Conservation (phyloP, 2,113 vertebrate genomes). For the Ahaetulla prasina region DNA sequence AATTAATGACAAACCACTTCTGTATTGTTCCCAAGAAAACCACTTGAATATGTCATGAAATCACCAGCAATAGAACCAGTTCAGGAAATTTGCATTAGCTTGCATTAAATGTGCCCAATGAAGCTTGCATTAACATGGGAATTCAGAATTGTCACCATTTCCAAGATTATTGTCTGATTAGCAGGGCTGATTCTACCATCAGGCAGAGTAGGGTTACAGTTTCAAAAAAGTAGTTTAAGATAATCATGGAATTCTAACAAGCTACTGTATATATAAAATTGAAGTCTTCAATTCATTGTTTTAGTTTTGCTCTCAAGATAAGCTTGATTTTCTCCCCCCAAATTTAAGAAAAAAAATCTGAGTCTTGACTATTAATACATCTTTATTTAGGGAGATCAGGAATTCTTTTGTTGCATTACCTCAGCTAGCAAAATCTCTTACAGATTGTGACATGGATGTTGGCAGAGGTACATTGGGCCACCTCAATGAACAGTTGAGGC, state of each 20-base stretch:
- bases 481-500: not conserved
- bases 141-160: not conserved
- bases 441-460: not conserved
- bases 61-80: not conserved
- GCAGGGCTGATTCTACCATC: not conserved
- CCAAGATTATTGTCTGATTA: constrained; percentile 22
- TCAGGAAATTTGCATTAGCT: not conserved
- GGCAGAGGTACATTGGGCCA: not conserved
- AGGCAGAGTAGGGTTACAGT: not conserved
- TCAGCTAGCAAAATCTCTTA: not conserved
- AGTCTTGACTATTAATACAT: not conserved
- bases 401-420: not conserved
- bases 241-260: not conserved
- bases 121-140: not conserved
- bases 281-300: not conserved
- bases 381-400: not conserved
- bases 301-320: not conserved
- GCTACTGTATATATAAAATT: not conserved
- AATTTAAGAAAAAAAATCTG: not conserved
- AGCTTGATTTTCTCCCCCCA: not conserved
- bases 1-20: not conserved
- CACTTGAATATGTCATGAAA: not conserved
- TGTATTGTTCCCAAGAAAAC: not conserved
- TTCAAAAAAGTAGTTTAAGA: not conserved
- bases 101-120: not conserved